Evolutionary conservation across 2,888 invertebrate genomes (phyloP), one percentile per base, ranked within the genome.

Genomic region (Drosophila rellima): DNA sequence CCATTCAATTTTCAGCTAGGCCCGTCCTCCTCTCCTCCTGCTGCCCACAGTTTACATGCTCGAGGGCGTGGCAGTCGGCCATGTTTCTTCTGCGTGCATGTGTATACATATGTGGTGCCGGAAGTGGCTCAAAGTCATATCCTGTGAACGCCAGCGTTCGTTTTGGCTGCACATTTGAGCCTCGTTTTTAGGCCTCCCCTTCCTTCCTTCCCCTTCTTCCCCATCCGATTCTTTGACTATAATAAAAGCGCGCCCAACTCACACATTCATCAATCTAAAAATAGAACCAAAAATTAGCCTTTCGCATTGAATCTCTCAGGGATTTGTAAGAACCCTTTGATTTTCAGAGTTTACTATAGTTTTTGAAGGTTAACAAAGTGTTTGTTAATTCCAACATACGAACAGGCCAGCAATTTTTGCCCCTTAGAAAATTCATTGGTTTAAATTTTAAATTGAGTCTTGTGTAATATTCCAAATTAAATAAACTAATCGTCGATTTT

Each of bases 101-200:
- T 47, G 39, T 59, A 45, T 55, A 31, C 55, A 20, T 68, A 18
- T 71, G 48, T 64, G 59, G n/a, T 40, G 54, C 68, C 85, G 82
- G 85, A 84, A 78, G 82, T 84, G 79, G 85, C 82, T 78, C 84
- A 80, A 77, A 86, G 86, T 82, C 87, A 86, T 82, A 86, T 82
- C 82, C 82, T 86, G 82, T 79, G 68, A 74, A 70, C 33, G 51
- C 62, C 72, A 80, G 63, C 70, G 81, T 78, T 65, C 74, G 81
- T 56, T 78, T 76, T 70, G 70, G 57, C 80, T 75, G 76, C 80
- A 75, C 80, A 75, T 80, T 80, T 80, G 76, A 33, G 76, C 80
- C 64, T 59, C 29, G 76, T 40, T 80, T 76, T 64, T 51, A 13
- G 47, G 20, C 29, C n/a, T 42, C 10, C 44, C 57, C 37, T 59